phyloP scores from a whole-genome alignment of 2,888 invertebrate genomes.

The Sycophila texana region DNA sequence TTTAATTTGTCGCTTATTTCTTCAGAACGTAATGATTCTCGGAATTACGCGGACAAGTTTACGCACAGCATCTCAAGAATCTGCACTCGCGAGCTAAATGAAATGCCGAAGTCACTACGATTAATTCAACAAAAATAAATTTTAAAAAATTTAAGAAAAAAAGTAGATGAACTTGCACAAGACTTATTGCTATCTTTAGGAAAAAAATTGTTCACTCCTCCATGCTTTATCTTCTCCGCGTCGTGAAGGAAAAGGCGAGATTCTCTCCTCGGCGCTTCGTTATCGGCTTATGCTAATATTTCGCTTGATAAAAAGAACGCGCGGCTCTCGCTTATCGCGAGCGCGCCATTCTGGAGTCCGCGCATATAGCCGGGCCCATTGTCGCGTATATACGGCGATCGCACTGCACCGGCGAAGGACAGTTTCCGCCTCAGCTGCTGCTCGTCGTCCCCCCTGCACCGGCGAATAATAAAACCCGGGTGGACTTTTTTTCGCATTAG shows the following conservation, averaged over 20 bases:
- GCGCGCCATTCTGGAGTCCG: neutral
- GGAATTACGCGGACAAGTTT: no score
- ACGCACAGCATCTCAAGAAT: no score
- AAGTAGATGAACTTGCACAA: no score
- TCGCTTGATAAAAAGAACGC: conserved; percentile 17
- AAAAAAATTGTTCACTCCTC: no score
- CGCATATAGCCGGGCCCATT: neutral
- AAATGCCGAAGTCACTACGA: no score
- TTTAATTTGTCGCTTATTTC: no score
- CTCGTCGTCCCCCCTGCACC: neutral
- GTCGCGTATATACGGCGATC: no score
- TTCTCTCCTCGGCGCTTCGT: neutral
- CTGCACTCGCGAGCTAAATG: no score
- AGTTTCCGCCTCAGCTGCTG: neutral
- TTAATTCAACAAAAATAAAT: no score
- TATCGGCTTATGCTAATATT: conserved; percentile 48
- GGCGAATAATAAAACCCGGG: neutral
- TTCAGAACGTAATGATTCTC: no score
- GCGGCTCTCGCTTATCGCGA: conserved; percentile 14
- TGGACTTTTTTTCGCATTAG: neutral
- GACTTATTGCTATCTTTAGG: no score
- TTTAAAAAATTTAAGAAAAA: no score
- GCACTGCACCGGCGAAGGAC: neutral
- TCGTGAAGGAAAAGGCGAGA: neutral
- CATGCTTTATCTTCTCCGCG: neutral